Evolutionary conservation across 1,140 invertebrate genomes (phyloP), one percentile per base, ranked within the genome.

Genomic region (Aphelinus certus): DNA sequence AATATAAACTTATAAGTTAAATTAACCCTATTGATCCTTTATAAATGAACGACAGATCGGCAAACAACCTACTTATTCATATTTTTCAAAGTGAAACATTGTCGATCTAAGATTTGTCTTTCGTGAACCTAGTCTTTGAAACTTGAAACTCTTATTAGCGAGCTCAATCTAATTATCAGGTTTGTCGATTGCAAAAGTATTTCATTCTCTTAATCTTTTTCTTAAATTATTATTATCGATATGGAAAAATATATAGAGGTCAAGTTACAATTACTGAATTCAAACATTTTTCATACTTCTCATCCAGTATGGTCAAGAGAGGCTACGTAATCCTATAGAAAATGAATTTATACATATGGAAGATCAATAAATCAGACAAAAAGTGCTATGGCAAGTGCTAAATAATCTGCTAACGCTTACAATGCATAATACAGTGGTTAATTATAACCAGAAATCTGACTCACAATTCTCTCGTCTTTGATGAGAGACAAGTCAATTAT

Each of bases 171-270:
- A 76, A 76, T 58, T 76, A 71, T 76, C 48, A 65, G 42, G 48
- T 67, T 71, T 76, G 47, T 76, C 57, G 69, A 76, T 71, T 76
- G 75, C 75, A 76, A 76, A 76, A 76, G 75, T 76, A 76, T 76
- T 76, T 73, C n/a, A n/a, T 75, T 69, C 26, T 73, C 55, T 73
- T 69, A 73, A 73, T 69, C 42, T 26, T 73, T 76, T 73, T 65
- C 75, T 76, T 76, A 76, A 73, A 72, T 73, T 76, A 76, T 72
- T 73, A 76, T 73, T 76, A 76, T 76, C 71, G 70, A 76, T 76
- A 76, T 76, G 75, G 75, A 76, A 76, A 76, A 76, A 76, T 76
- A 76, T 76, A 76, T 76, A 76, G 71, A 73, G 71, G 71, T 76
- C 73, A 76, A 76, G 65, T 76, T 76, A 73, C 48, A 72, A 72